phyloP scores from a whole-genome alignment of 2,797 vertebrate genomes.

The Pseudochirops cupreus region DNA sequence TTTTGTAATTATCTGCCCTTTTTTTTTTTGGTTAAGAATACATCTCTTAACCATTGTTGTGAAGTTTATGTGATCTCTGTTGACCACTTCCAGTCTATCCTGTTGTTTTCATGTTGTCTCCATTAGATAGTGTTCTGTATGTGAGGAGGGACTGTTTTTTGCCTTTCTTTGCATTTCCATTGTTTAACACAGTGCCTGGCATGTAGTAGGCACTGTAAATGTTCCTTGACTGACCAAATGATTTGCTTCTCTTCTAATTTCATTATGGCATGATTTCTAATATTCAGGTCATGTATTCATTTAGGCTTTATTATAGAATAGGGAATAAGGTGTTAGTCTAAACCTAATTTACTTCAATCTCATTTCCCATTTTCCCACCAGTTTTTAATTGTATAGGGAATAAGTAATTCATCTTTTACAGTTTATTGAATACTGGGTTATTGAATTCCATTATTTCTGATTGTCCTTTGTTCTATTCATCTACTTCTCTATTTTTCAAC shows the following conservation, averaged over 20 bases:
- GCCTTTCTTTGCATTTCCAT: neutral
- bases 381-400: neutral
- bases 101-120: neutral
- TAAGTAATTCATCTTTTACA: neutral
- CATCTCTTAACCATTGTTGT: neutral
- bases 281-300: neutral
- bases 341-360: neutral
- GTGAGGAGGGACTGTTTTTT: neutral
- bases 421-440: neutral
- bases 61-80: neutral
- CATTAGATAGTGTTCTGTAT: neutral
- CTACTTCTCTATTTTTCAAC: neutral
- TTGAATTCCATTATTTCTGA: neutral
- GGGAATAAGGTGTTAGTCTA: neutral
- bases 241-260: too few species aligned
- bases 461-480: neutral
- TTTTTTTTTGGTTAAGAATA: neutral
- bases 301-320: neutral
- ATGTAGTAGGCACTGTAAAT: neutral
- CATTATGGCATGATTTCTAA: too few species aligned
- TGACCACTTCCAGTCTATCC: neutral
- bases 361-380: neutral
- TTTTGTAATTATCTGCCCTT: neutral
- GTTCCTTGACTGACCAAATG: neutral
- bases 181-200: neutral